Evolutionary conservation across 2,113 vertebrate species (phyloP), one percentile per base, ranked within the genome.

Genomic region (Stegastes partitus): DNA sequence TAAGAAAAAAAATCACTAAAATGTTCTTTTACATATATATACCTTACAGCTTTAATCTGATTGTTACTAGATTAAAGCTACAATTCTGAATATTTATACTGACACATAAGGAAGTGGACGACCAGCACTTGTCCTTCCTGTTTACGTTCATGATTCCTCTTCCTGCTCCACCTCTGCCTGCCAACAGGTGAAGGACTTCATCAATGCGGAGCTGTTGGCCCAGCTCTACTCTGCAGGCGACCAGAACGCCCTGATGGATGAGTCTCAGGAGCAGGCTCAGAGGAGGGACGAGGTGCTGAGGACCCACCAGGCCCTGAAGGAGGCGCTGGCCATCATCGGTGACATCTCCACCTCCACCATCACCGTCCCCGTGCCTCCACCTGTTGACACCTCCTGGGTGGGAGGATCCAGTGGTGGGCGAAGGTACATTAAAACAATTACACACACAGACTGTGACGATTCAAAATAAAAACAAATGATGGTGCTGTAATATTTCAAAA

Each of bases 171-270:
- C 56, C 74, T 5, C 70, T 67, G 50, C 50, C 12, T 53, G 57
- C 6, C 70, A 74, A 77, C 37, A 99, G 98, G 97, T 98, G n/a
- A 99, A 99, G 78, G 97, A 98, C 50, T 99, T 99, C 85, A 99
- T 99, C 81, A 98, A 98, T 0, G 96, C 97, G 0, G 98, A 99
- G 92, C 96, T 99, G 53, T 89, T 99, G 83, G 98, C 98, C 50
- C 96, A 97, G 90, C 75, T 99, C 31, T 99, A 98, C 72, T 99
- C 97, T 3, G 96, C 97, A 0, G 97, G 97, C 51, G 98, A 99
- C 90, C 98, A 99, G 89, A 98, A 95, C 37, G 94, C 96, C 0
- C 91, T 99, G 84, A 98, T 99, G 98, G 97, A 98, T 37, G 98
- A 99, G 91, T 98, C 97, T 0, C 96, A 95, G 7, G 97, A 98